Percentiles rank a stretch among this genome's conserved stretches.
Conservation (phyloP, 2,113 vertebrate genomes). For the Nibea albiflora region DNA sequence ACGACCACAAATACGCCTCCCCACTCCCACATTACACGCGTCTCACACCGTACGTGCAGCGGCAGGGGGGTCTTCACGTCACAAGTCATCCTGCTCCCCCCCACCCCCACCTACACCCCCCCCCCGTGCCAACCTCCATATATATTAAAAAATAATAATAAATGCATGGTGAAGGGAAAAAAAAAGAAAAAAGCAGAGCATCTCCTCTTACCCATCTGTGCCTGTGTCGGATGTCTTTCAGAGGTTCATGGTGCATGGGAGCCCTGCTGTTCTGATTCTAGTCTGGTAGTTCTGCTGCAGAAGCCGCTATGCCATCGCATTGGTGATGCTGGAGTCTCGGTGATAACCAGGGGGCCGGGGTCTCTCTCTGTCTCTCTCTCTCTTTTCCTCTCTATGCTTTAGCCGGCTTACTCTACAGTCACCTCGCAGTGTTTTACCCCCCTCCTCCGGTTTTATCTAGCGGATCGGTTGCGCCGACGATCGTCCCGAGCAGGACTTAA, state of each 20-base stretch:
- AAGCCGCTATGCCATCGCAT: slow-evolving; percentile 62
- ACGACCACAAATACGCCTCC: not conserved
- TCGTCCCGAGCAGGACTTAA: slow-evolving; percentile 49
- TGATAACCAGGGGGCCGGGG: slow-evolving; percentile 27
- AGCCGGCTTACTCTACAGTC: slow-evolving; percentile 36
- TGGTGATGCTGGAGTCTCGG: slow-evolving; percentile 62
- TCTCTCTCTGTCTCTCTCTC: slow-evolving; percentile 4
- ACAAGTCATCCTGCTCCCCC: not conserved
- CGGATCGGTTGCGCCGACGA: slow-evolving; percentile 23
- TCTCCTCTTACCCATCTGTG: slow-evolving; percentile 82
- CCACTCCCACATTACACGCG: slow-evolving; percentile 3
- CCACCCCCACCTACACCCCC: not conserved
- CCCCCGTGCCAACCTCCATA: not conserved
- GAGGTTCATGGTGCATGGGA: slow-evolving; percentile 73
- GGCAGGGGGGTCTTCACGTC: slow-evolving; percentile 35
- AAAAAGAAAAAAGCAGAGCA: not conserved
- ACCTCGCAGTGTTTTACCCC: slow-evolving; percentile 13
- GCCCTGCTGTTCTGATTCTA: slow-evolving; percentile 52
- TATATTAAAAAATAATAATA: not conserved
- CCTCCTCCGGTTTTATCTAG: not conserved
- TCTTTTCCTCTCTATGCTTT: not conserved
- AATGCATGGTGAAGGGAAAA: too few relatives aligned
- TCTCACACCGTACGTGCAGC: not conserved
- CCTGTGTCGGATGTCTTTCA: slow-evolving; percentile 76
- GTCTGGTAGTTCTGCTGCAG: slow-evolving; percentile 48